A percentile compares a stretch with the other conserved stretches of the same genome.
phyloP scores from a whole-genome alignment of 2,888 invertebrate genomes.

The Diaperis boleti region DNA sequence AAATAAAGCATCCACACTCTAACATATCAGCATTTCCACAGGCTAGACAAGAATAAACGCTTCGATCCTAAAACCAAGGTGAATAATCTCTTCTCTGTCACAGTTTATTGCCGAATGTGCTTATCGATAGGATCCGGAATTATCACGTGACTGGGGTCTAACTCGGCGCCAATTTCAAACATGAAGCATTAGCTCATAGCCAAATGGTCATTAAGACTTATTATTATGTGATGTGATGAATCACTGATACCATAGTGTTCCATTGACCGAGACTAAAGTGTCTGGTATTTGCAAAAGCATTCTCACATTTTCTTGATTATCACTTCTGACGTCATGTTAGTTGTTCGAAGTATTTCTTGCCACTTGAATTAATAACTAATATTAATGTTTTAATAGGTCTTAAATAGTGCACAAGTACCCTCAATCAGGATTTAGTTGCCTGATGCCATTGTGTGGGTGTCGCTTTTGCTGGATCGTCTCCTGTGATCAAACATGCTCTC shows the following conservation, averaged over 20 bases:
- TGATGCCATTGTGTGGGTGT: not conserved
- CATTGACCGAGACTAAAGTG: slow-evolving; percentile 2
- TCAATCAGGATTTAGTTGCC: not conserved
- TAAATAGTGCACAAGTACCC: not conserved
- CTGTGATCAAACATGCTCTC: not conserved
- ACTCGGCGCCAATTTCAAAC: too few species aligned
- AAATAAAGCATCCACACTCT: too few species aligned
- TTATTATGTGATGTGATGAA: slow-evolving; percentile 24
- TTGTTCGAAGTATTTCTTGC: slow-evolving; percentile 32
- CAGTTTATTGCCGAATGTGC: too few species aligned
- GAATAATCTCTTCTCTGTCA: too few species aligned
- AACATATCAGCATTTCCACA: too few species aligned
- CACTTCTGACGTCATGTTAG: not conserved
- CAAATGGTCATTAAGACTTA: too few species aligned
- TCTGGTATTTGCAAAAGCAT: not conserved
- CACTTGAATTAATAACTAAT: slow-evolving; percentile 16
- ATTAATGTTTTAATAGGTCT: not conserved
- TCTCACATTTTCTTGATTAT: not conserved
- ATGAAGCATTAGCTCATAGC: too few species aligned
- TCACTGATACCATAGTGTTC: slow-evolving; percentile 15
- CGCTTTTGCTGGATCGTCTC: not conserved
- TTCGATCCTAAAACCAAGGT: too few species aligned
- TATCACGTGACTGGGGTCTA: too few species aligned
- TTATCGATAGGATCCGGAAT: too few species aligned
- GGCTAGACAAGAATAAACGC: too few species aligned